Evolutionary conservation across 2,888 invertebrate species (phyloP).

Genomic region (Callyntrura guangdongensis): DNA sequence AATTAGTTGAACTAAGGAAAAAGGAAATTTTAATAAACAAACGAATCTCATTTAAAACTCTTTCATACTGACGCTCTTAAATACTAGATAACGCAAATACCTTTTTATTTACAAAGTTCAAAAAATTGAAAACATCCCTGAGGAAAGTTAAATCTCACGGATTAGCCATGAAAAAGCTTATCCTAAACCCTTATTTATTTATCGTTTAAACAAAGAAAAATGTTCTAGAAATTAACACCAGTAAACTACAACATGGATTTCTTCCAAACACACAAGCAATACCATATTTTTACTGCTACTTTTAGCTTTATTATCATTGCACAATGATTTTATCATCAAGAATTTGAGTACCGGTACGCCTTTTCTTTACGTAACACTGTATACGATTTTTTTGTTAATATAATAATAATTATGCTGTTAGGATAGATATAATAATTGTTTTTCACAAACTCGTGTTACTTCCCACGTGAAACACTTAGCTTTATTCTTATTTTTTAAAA

Average conservation of each 20-base stretch:
- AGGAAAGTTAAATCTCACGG: too few species aligned
- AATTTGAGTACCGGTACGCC: slow-evolving; percentile 19
- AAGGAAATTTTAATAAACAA: too few species aligned
- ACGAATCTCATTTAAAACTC: too few species aligned
- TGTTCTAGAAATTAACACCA: background rate
- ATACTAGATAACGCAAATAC: too few species aligned
- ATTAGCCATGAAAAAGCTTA: too few species aligned
- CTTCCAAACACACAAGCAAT: background rate
- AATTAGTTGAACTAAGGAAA: background rate
- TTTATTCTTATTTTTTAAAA: slow-evolving; percentile 47
- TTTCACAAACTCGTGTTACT: slow-evolving; percentile 56
- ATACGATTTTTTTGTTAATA: slow-evolving; percentile 59
- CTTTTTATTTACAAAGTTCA: too few species aligned
- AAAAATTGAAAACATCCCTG: too few species aligned
- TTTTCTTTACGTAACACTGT: slow-evolving; percentile 42
- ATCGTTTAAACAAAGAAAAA: background rate
- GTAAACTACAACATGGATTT: slow-evolving; percentile 2
- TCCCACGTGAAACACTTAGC: slow-evolving; percentile 57
- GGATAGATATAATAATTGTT: background rate
- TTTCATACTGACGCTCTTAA: too few species aligned
- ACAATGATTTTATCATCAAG: slow-evolving; percentile 9
- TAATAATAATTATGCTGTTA: slow-evolving; percentile 8
- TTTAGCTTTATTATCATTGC: slow-evolving; percentile 21
- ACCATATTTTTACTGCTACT: slow-evolving; percentile 5
- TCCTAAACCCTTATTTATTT: background rate